Evolutionary conservation across 23 tunicate genomes (phyloP).

Genomic region (Ciona savignyi): DNA sequence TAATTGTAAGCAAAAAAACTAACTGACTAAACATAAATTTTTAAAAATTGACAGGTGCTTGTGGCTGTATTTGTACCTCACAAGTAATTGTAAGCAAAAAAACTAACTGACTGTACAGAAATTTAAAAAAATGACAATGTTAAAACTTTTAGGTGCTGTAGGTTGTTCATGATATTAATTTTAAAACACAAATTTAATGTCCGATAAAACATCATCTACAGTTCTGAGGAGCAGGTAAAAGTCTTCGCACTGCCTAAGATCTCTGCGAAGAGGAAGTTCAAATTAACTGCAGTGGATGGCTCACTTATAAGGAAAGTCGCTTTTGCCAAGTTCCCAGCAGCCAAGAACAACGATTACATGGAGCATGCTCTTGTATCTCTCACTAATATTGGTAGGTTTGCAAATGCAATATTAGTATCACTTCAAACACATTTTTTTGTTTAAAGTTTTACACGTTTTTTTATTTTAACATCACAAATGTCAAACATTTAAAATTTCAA

Average conservation of each 20-base stretch:
- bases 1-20: too few species aligned
- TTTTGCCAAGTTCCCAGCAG: slow-evolving; percentile 39
- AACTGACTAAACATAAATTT: too few species aligned
- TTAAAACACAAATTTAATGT: neutral
- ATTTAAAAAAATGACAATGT: too few species aligned
- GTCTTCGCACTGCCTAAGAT: slow-evolving; percentile 85
- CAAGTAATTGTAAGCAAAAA: too few species aligned
- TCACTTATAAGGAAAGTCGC: slow-evolving; percentile 68
- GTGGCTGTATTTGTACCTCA: too few species aligned
- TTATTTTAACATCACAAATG: too few species aligned
- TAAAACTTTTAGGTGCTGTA: too few species aligned
- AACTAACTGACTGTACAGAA: too few species aligned
- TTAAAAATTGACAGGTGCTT: too few species aligned
- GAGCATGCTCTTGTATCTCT: slow-evolving; percentile 78
- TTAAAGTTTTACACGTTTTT: neutral
- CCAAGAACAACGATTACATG: slow-evolving; percentile 52
- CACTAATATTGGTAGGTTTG: slow-evolving; percentile 68
- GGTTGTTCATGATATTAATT: neutral
- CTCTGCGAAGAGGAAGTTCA: slow-evolving; percentile 64
- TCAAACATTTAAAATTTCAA: neutral
- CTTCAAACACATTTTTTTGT: too few species aligned
- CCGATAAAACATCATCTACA: neutral
- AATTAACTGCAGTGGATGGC: slow-evolving; percentile 94
- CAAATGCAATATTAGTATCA: too few species aligned
- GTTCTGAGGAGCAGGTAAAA: slow-evolving; percentile 95